A percentile compares a stretch with the other conserved stretches of the same genome.
These are phyloP conservation scores for Bombus turneri DNA, from an alignment of 1,140 invertebrate species.

Conservation along the genomic window DNA sequence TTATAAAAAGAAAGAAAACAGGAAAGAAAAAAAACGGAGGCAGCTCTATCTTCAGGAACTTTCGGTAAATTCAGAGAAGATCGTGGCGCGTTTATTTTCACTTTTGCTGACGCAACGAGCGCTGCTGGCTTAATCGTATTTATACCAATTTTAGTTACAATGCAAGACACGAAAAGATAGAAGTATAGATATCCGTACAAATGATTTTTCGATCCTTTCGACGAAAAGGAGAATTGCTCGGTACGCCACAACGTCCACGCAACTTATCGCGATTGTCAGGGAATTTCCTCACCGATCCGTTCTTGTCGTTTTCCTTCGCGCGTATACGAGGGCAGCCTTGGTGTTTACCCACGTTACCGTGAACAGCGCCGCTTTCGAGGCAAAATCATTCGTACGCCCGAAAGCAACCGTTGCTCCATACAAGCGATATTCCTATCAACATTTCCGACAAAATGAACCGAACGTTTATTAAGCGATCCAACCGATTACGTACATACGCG, in stretches of 20 bases:
- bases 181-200: too few relatives aligned
- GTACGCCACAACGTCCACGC: constrained; percentile 31
- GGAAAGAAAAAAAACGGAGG: too few relatives aligned
- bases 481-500: too few relatives aligned
- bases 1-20: not conserved
- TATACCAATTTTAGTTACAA: not conserved
- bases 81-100: constrained; percentile 18
- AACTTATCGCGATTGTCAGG: constrained; percentile 4
- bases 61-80: not conserved
- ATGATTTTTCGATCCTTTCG: not conserved
- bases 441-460: not conserved
- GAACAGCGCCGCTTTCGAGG: not conserved
- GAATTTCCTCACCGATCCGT: constrained; percentile 8
- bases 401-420: not conserved
- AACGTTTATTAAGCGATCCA: too few relatives aligned
- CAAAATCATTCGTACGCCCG: not conserved
- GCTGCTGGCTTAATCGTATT: constrained; percentile 2
- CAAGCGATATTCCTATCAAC: too few relatives aligned
- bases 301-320: constrained; percentile 34
- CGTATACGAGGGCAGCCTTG: not conserved
- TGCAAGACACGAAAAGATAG: not conserved
- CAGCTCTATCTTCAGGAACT: too few relatives aligned
- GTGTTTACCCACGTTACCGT: not conserved
- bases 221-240: not conserved
- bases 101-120: constrained; percentile 13